Base-by-base conservation (phyloP, 1,140 invertebrate species). In the Drosophila triauraria region DNA sequence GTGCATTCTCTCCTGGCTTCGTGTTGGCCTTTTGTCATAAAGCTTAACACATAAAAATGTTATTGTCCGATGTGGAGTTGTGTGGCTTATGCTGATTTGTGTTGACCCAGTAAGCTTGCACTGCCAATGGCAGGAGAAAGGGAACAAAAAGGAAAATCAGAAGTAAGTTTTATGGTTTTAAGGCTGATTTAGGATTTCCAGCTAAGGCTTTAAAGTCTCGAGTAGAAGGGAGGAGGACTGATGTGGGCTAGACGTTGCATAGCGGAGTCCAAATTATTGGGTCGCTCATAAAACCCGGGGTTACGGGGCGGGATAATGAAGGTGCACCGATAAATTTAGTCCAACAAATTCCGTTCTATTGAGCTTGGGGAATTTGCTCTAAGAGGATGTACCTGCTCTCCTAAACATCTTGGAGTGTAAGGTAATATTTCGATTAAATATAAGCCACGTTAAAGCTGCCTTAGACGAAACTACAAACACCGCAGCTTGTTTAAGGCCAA, bases 1-100 rank as follows among this genome's bases (percentile, higher is more conserved):
- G 69, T 59, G 69, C 69, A 72, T n/a, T 71, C 27, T 30, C 35
- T n/a, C 46, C 50, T 38, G 32, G 17, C 13, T 42, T 35, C 40
- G 76, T 72, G 60, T 25, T 80, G 84, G 78, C 77, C 85, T 90
- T 88, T 88, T 90, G 84, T 90, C 85, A 84, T 83, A 88, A 75
- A 88, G 84, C 85, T 88, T 88, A 88, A 84, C 85, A 90, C 85
- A 84, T 88, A 90, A 88, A 88, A 88, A 90, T 90, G 85, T 84
- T 87, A 88, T 88, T 88, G 84, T 79, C 82, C 79, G 82, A 85
- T 85, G 80, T 86, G 78, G 75, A 86, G 82, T 87, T 82, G 70
- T 87, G 83, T 78, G 72, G 77, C 81, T 90, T 88, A 88, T 88
- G 85, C 84, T 88, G 85, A 90, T 88, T 90, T 88, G 77, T 81